Evolutionary conservation across 2,797 vertebrate genomes (phyloP).

Genomic region (Ptychadena robeensis): DNA sequence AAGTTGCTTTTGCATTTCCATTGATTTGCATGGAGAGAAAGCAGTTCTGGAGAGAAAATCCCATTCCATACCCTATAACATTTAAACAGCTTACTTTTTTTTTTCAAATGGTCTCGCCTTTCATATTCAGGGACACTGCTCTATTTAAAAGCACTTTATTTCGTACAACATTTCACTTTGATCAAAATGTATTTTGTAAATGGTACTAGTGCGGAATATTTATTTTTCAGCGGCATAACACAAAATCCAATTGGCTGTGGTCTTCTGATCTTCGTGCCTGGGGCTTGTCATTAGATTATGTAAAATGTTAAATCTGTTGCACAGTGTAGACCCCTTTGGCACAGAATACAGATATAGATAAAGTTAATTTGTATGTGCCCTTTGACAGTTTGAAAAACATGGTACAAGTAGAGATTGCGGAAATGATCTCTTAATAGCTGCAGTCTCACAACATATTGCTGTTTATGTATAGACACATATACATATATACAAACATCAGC

Average conservation of each 20-base stretch:
- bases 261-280: constrained; percentile 14
- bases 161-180: not conserved
- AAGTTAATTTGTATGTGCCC: not conserved
- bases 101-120: too few species aligned
- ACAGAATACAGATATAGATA: not conserved
- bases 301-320: not conserved
- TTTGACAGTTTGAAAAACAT: not conserved
- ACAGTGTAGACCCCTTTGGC: not conserved
- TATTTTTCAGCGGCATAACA: not conserved
- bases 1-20: too few species aligned
- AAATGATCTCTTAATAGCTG: not conserved
- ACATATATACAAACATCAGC: too few species aligned
- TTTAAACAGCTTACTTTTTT: too few species aligned
- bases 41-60: too few species aligned
- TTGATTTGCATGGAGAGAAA: too few species aligned
- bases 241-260: not conserved
- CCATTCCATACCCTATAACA: too few species aligned
- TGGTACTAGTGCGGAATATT: not conserved
- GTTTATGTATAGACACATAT: too few species aligned
- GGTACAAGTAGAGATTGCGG: not conserved
- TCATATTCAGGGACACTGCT: too few species aligned
- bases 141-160: not conserved
- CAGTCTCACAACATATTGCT: too few species aligned
- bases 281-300: constrained; percentile 16
- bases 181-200: not conserved